These are phyloP conservation scores for Tricholaema leucomelas DNA, from an alignment of 2,113 vertebrate species.

Conservation along the genomic window DNA sequence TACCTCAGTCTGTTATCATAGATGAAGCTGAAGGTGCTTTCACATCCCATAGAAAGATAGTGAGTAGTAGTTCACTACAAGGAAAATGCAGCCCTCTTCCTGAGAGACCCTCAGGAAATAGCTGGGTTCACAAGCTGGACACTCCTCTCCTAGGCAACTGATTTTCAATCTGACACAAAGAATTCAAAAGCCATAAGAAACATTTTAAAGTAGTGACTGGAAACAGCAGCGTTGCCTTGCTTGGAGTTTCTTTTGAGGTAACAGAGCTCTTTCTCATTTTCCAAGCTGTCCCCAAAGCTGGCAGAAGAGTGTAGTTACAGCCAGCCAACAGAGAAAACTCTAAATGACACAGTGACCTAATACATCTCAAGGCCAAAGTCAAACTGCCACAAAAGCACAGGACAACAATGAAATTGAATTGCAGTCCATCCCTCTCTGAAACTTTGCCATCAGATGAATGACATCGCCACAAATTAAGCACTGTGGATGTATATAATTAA, in stretches of 20 bases:
- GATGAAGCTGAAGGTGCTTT: not conserved
- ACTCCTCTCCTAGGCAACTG: not conserved
- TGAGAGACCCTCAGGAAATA: not conserved
- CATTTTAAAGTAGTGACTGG: not conserved
- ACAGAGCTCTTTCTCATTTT: not conserved
- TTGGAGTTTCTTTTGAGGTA: not conserved
- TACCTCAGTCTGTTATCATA: not conserved
- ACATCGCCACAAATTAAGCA: not conserved
- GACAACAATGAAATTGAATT: constrained; percentile 4
- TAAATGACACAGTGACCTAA: not conserved
- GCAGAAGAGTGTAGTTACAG: not conserved
- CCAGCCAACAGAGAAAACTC: not conserved
- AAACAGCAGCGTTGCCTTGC: not conserved
- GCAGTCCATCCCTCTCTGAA: not conserved
- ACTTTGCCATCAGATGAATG: constrained; percentile 10
- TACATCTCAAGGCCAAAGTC: not conserved
- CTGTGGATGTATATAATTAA: not conserved
- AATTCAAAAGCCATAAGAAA: not conserved
- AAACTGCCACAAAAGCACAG: not conserved
- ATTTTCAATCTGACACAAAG: not conserved
- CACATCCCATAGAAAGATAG: not conserved
- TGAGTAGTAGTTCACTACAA: not conserved
- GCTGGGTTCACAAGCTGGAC: not conserved
- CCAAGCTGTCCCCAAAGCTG: not conserved
- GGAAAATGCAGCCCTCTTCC: not conserved